Evolutionary conservation across 2,888 invertebrate genomes (phyloP).

Genomic region (Perizoma affinitatum): DNA sequence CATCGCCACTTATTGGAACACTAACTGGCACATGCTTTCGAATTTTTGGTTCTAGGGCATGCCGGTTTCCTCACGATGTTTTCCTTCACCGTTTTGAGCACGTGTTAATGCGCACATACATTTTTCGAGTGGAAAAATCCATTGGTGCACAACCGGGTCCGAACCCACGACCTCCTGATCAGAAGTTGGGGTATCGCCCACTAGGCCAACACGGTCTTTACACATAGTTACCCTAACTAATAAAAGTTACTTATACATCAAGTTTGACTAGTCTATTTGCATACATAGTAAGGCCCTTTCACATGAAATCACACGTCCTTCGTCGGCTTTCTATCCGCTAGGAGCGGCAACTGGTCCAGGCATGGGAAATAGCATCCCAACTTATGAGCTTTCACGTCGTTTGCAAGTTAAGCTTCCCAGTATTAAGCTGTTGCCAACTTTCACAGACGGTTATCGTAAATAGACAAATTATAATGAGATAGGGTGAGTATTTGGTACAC

Average conservation of each 20-base stretch:
- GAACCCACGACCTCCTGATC: too few species aligned
- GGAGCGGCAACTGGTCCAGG: slow-evolving; percentile 9
- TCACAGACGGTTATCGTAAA: slow-evolving; percentile 2
- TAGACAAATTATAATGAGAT: background rate
- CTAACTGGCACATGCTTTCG: too few species aligned
- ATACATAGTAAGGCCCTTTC: slow-evolving; percentile 11
- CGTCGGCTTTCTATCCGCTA: slow-evolving; percentile 20
- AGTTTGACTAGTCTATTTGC: slow-evolving; percentile 14
- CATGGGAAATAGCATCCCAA: slow-evolving; percentile 1
- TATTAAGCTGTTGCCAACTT: slow-evolving; percentile 9
- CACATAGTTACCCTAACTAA: background rate
- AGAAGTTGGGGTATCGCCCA: too few species aligned
- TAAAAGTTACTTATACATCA: slow-evolving; percentile 4
- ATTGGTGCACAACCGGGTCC: too few species aligned
- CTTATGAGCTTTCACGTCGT: slow-evolving; percentile 16
- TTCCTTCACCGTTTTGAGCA: too few species aligned
- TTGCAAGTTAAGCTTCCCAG: slow-evolving; percentile 17
- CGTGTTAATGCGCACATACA: too few species aligned
- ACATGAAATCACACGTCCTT: slow-evolving; percentile 19
- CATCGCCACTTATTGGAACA: too few species aligned
- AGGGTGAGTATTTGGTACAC: too few species aligned
- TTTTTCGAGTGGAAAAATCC: too few species aligned
- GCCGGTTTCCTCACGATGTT: too few species aligned
- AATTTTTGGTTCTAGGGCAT: too few species aligned
- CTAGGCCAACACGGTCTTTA: too few species aligned